phyloP scores from a whole-genome alignment of 2,888 invertebrate genomes.

The Drosophila borborema region DNA sequence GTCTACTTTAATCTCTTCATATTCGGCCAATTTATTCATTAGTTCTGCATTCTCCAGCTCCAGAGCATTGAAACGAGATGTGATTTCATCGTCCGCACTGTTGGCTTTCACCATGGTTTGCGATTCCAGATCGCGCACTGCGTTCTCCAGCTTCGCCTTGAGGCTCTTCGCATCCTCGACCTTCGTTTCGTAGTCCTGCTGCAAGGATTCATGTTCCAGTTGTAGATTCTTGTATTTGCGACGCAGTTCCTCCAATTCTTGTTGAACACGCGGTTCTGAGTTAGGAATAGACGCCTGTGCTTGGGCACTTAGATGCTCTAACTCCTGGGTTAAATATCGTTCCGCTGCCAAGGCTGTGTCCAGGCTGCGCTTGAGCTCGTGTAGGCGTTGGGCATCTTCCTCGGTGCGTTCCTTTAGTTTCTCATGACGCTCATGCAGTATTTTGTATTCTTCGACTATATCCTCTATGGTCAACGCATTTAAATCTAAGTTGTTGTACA shows the following conservation, averaged over 20 bases:
- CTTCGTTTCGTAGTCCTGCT: conserved; percentile 72
- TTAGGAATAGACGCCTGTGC: conserved; percentile 28
- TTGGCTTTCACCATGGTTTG: conserved; percentile 14
- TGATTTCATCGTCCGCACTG: conserved; percentile 39
- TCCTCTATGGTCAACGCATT: conserved; percentile 75
- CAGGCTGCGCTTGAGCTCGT: conserved; percentile 82
- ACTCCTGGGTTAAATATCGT: conserved; percentile 80
- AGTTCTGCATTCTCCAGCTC: conserved; percentile 82
- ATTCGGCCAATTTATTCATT: conserved; percentile 78
- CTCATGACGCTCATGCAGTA: conserved; percentile 71
- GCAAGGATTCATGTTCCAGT: conserved; percentile 63
- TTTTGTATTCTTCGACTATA: conserved; percentile 81
- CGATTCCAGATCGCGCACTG: conserved; percentile 26
- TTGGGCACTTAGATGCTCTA: conserved; percentile 74
- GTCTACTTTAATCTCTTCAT: conserved; percentile 68
- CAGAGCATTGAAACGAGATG: conserved; percentile 45
- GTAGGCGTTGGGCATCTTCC: conserved; percentile 81
- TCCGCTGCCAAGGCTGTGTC: conserved; percentile 82
- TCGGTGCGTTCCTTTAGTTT: conserved; percentile 74
- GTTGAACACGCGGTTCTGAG: conserved; percentile 37
- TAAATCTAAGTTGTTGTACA: conserved; percentile 70
- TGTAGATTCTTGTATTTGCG: conserved; percentile 66
- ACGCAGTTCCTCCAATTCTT: conserved; percentile 69
- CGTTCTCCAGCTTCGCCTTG: conserved; percentile 54
- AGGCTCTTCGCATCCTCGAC: conserved; percentile 58